Evolutionary conservation across 1,140 invertebrate genomes (phyloP), one percentile per base, ranked within the genome.

Genomic region (Drosophila guanche): DNA sequence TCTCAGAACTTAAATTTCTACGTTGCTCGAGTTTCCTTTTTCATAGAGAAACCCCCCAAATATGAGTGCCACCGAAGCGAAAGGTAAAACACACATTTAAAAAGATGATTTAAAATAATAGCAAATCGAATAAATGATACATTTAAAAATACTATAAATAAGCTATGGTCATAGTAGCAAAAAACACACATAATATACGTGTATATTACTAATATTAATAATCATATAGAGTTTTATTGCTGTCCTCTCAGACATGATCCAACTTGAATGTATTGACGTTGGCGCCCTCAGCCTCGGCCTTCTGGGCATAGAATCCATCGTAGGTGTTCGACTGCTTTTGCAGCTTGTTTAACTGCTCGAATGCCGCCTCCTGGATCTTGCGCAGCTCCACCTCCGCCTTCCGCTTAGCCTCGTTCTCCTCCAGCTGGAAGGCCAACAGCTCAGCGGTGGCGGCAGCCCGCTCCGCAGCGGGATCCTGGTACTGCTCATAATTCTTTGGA

Each of bases 301-400:
- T 88, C 43, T 89, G 79, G 1, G 75, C 84, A 53, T 71, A 88
- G 54, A 76, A 88, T 16, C 75, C 79, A 23, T 88, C 84, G 25
- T 88, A 88, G n/a, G 84, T 72, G 52, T 59, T 69, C 27, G 85
- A 78, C 50, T 86, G 74, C 47, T 79, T 83, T 22, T 90, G 77
- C 3, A 90, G 55, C 43, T 86, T 79, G 25, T 90, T 66, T 2
- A 90, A 62, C 56, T 90, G 89, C 53, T 90, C 83, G 6, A 73
- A 79, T 14, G 89, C 89, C 4, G 86, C 85, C 29, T 89, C 89
- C 33, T 89, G 85, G 33, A 90, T 90, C 37, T 80, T 89, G 4
- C 71, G 66, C 3, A 78, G 71, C 14, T 86, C 89, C 47, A 83
- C 83, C 41, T 89, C 81, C 4, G 80, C 76, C 61, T 90, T 90